Evolutionary conservation across 2,113 vertebrate species (phyloP).

Genomic region (Geococcyx californianus): DNA sequence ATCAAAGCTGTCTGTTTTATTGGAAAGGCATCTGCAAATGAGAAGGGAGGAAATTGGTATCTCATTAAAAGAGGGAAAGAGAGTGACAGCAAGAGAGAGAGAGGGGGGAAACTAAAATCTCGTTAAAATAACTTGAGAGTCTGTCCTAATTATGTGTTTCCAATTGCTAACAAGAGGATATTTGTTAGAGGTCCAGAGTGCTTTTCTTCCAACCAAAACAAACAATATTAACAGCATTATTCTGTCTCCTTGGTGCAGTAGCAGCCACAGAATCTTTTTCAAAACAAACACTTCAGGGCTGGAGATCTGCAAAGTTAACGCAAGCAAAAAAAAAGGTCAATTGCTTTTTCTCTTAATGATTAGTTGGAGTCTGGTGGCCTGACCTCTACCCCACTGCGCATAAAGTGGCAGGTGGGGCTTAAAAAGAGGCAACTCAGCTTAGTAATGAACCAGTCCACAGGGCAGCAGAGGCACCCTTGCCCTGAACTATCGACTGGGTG

Average conservation of each 20-base stretch:
- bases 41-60: slow-evolving; percentile 75
- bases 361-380: slow-evolving; percentile 59
- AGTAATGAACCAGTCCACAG: not conserved
- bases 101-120: slow-evolving; percentile 63
- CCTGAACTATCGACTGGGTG: too few relatives aligned
- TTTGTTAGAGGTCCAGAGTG: slow-evolving; percentile 65
- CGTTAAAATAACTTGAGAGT: slow-evolving; percentile 69
- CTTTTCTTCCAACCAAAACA: slow-evolving; percentile 71
- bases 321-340: slow-evolving; percentile 53
- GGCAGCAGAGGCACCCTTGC: not conserved
- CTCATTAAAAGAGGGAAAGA: slow-evolving; percentile 77
- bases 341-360: slow-evolving; percentile 63
- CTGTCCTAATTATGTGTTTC: slow-evolving; percentile 68
- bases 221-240: slow-evolving; percentile 66
- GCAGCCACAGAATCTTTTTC: slow-evolving; percentile 57
- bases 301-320: slow-evolving; percentile 60
- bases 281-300: slow-evolving; percentile 66
- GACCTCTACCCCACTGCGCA: slow-evolving; percentile 43
- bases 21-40: slow-evolving; percentile 69
- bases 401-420: slow-evolving; percentile 29
- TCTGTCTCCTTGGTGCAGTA: slow-evolving; percentile 51
- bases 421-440: not conserved
- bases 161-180: slow-evolving; percentile 73
- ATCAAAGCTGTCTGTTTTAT: slow-evolving; percentile 78
- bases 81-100: slow-evolving; percentile 9